Evolutionary conservation across 2,113 vertebrate species (phyloP), one percentile per base, ranked within the genome.

Genomic region (Melanocharis versteri): DNA sequence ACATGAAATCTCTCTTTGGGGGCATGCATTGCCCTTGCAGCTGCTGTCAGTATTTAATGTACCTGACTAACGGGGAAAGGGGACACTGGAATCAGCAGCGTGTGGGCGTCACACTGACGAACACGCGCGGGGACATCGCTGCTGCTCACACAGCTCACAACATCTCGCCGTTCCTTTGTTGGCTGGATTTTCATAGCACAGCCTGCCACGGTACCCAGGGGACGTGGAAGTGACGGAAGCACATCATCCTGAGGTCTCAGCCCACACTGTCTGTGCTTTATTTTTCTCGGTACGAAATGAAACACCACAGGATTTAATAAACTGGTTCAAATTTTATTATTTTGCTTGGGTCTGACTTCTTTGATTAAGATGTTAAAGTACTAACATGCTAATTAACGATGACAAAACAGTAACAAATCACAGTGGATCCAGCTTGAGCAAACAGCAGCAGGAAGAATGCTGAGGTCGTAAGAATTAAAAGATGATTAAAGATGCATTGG

Each of bases 191-290:
- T 68, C 69, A 40, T 4, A 64, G 68, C 62, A 11, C 22, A 53
- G 22, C 9, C 24, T 80, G 64, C 71, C 24, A 3, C 2, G 18
- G 68, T 27, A 57, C 33, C 35, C 28, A 71, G 58, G 45, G 60
- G 51, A 58, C 9, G 7, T 2, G 2, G 27, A 71, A 28, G 19
- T 44, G 76, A 72, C 0, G 0, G 23, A 73, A 73, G n/a, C 8
- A 45, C 39, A n/a, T 73, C 65, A 40, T 44, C 53, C 53, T 8
- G 11, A 76, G 16, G 30, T 51, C 54, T 56, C 54, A 28, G 31
- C 11, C 65, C 42, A 45, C 54, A 3, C 50, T 44, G 56, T 5
- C 61, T 53, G 61, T 5, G 44, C 51, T 68, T 78, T 33, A n/a
- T 44, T 75, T 78, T 48, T 24, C 39, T 58, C 39, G 50, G 28